Evolutionary conservation across 2,113 vertebrate species (phyloP).

Genomic region (Alosa alosa): DNA sequence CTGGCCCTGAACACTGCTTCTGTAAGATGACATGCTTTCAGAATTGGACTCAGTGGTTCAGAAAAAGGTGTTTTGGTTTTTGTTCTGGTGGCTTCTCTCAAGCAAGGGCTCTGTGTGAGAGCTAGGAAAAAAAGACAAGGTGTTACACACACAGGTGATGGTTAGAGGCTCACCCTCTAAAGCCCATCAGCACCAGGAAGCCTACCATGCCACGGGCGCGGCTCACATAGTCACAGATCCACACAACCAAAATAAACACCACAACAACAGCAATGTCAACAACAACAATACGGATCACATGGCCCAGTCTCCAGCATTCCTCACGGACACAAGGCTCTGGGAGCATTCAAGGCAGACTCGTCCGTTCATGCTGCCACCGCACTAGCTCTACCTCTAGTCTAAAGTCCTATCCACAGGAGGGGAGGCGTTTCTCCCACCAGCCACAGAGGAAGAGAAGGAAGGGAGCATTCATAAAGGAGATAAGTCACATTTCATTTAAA

Average conservation of each 20-base stretch:
- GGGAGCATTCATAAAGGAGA: slow-evolving; percentile 30
- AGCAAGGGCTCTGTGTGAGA: neutral
- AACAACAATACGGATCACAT: neutral
- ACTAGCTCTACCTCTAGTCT: slow-evolving; percentile 73
- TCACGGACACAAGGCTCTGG: slow-evolving; percentile 13
- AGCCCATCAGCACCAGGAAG: neutral
- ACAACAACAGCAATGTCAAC: slow-evolving; percentile 21
- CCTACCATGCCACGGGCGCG: neutral
- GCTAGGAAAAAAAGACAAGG: neutral
- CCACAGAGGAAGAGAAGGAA: slow-evolving; percentile 53
- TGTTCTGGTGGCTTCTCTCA: neutral
- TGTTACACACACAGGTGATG: neutral
- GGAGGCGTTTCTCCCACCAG: slow-evolving; percentile 48
- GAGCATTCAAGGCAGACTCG: slow-evolving; percentile 56
- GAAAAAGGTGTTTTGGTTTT: slow-evolving; percentile 55
- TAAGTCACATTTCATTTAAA: slow-evolving; percentile 33
- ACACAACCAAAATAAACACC: slow-evolving; percentile 28
- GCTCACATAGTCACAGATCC: neutral
- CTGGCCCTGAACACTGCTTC: neutral
- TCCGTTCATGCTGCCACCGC: slow-evolving; percentile 62
- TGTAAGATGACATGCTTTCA: neutral
- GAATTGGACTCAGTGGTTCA: slow-evolving; percentile 13
- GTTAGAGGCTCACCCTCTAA: neutral
- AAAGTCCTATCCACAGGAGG: slow-evolving; percentile 71
- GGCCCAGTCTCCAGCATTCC: neutral